These are phyloP conservation scores for Stenopsyche tienmushanensis DNA, from an alignment of 1,140 invertebrate species.

Conservation along the genomic window DNA sequence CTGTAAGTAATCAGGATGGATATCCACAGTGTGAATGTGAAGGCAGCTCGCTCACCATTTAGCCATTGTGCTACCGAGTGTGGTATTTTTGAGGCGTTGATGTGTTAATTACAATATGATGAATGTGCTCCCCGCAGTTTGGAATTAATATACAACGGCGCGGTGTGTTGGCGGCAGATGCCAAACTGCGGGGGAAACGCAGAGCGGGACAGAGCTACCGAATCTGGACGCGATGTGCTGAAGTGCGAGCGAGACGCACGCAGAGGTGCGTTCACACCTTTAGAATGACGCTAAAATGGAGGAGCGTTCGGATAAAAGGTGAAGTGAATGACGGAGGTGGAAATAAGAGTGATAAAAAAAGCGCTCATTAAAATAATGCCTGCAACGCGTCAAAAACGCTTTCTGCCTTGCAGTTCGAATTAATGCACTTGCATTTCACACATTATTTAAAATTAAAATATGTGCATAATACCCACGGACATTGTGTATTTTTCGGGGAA, in stretches of 20 bases:
- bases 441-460: background rate
- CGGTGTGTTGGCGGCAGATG: constrained; percentile 31
- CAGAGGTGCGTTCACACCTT: constrained; percentile 18
- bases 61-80: constrained; percentile 19
- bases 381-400: background rate
- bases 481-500: no score
- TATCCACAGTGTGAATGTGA: no score
- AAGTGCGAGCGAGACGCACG: background rate
- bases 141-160: constrained; percentile 34
- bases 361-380: background rate
- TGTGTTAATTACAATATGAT: constrained; percentile 43
- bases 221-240: background rate
- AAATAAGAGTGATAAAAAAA: background rate
- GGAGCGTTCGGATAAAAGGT: no score
- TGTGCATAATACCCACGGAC: no score
- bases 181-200: background rate
- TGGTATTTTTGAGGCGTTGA: constrained; percentile 31
- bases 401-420: background rate
- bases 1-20: no score
- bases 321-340: background rate
- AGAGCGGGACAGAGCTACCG: no score
- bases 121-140: constrained; percentile 37
- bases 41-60: no score
- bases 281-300: no score
- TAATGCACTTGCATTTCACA: background rate